A percentile compares a stretch with the other conserved stretches of the same genome.
Conservation (phyloP, 1,140 invertebrate genomes). For the Zaprionus taronus region DNA sequence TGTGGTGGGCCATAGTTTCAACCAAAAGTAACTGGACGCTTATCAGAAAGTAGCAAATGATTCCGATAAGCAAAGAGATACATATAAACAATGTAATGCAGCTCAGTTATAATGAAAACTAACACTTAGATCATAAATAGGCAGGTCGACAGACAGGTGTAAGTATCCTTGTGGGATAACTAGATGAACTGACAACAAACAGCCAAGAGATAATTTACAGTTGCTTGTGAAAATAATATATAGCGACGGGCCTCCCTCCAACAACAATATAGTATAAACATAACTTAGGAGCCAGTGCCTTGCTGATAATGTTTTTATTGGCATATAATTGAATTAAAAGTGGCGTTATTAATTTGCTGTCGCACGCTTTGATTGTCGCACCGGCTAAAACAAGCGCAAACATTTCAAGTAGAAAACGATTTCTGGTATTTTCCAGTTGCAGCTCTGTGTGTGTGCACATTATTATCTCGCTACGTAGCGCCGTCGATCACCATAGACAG, state of each 20-base stretch:
- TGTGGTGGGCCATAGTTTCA: not conserved
- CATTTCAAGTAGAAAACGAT: conserved; percentile 37
- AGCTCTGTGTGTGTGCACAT: conserved; percentile 26
- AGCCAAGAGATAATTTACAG: conserved; percentile 52
- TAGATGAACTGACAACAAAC: conserved; percentile 61
- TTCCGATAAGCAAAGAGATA: conserved; percentile 59
- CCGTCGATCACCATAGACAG: not conserved
- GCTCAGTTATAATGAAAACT: conserved; percentile 49
- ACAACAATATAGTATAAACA: not conserved
- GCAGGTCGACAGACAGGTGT: conserved; percentile 6
- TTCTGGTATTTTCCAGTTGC: conserved; percentile 82
- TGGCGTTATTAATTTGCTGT: conserved; percentile 70
- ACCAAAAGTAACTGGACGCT: conserved; percentile 12
- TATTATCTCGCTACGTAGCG: conserved; percentile 49
- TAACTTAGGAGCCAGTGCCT: not conserved
- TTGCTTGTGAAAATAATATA: conserved; percentile 26
- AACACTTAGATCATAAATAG: conserved; percentile 36
- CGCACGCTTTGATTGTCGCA: conserved; percentile 67
- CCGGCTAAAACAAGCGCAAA: conserved; percentile 43
- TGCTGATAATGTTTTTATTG: conserved; percentile 76
- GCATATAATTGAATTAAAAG: conserved; percentile 75
- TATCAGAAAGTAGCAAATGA: conserved; percentile 61
- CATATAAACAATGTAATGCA: conserved; percentile 33
- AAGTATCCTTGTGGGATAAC: conserved; percentile 36
- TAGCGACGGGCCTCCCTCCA: not conserved